Evolutionary conservation across 2,113 vertebrate species (phyloP).

Genomic region (Eupsittula cactorum): DNA sequence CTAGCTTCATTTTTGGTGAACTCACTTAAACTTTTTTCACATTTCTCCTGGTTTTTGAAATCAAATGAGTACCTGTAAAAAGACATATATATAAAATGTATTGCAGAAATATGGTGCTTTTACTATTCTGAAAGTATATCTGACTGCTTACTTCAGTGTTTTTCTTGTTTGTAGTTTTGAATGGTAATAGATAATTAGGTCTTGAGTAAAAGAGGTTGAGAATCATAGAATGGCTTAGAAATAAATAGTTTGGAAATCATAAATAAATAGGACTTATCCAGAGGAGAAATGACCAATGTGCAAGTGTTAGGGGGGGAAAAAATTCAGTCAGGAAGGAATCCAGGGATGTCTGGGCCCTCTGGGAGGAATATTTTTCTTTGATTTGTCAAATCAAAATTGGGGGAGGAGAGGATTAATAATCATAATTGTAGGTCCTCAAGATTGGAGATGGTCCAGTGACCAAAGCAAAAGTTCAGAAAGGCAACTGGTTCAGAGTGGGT

Average conservation of each 20-base stretch:
- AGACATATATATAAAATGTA: neutral
- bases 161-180: neutral
- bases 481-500: neutral
- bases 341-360: neutral
- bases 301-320: neutral
- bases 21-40: neutral
- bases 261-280: neutral
- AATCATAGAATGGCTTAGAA: neutral
- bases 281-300: neutral
- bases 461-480: neutral
- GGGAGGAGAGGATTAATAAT: fast-evolving
- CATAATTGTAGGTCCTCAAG: neutral
- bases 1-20: neutral
- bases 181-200: neutral
- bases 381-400: neutral
- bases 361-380: neutral
- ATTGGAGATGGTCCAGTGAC: neutral
- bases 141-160: neutral
- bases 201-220: neutral
- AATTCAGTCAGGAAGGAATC: neutral
- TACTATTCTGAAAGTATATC: neutral
- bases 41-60: neutral
- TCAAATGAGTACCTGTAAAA: neutral
- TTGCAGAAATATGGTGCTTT: neutral
- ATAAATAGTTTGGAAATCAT: neutral